Base-by-base conservation (phyloP, 2,888 invertebrate genomes). In the Eulithis prunata region DNA sequence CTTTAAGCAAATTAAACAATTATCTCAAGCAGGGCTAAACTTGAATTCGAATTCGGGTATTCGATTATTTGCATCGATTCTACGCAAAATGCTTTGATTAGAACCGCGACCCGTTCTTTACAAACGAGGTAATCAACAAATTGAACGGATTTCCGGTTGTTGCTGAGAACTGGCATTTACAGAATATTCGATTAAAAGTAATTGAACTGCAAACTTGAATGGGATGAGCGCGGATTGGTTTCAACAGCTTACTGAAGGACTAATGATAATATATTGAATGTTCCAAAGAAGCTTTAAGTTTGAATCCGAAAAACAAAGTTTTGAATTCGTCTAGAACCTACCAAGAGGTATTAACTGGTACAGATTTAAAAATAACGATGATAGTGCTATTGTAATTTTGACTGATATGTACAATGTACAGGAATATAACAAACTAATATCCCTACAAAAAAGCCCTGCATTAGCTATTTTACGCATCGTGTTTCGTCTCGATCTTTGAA, bases 81-180 rank as follows among this genome's bases (percentile, higher is more conserved):
- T 14, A 41, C 38, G 13, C 51, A 53, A 62, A 62, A 46, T 56
- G 57, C 67, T 60, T 61, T 64, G 62, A 71, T 71, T 69, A 43
- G 64, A 71, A 64, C 62, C 36, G 12, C 56, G 54, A 45, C 49
- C 49, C 59, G 56, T 45, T 66, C 57, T 53, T 60, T 63, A 64
- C 65, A 68, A 66, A 70, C 62, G 61, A 68, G 62, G 56, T 66
- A 71, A 71, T 71, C 68, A 71, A 64, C 68, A 64, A 68, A 71
- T 68, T 71, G 64, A 68, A 68, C 62, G 62, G 62, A 59, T 59
- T 63, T 57, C 55, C 51, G 55, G 58, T 55, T 58, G 57, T 52
- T 63, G 46, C 58, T 58, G 49, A 43, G 46, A 57, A 46, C 55
- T 12, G 38, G 51, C 41, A 62, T 62, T 62, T 62, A 62, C 46